These are phyloP conservation scores for Acronicta psi DNA, from an alignment of 2,888 invertebrate genomes.

Conservation along the genomic window DNA sequence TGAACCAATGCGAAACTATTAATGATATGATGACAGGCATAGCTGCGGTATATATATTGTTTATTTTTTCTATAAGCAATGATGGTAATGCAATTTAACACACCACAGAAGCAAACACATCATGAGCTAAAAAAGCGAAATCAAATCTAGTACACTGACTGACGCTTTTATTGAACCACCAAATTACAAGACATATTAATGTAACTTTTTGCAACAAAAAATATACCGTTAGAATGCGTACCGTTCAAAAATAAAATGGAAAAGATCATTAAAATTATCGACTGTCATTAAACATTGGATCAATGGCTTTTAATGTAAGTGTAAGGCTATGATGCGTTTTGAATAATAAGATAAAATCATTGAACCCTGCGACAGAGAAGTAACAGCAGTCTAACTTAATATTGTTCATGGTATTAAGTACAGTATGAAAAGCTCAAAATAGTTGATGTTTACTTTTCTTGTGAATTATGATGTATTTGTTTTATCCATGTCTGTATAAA, in stretches of 20 bases:
- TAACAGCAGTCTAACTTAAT: neutral
- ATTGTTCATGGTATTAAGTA: too few relatives aligned
- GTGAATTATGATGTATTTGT: too few relatives aligned
- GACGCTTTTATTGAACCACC: conserved; percentile 31
- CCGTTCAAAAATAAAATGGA: conserved; percentile 22
- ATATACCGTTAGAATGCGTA: conserved; percentile 32
- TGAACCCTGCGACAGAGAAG: neutral
- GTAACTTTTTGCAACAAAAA: conserved; percentile 25
- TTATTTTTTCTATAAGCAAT: conserved; percentile 12
- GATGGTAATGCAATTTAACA: conserved; percentile 26
- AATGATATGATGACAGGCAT: too few relatives aligned
- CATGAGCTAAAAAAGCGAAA: conserved; percentile 14
- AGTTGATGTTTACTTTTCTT: too few relatives aligned
- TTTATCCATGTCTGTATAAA: too few relatives aligned
- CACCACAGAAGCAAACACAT: conserved; percentile 11
- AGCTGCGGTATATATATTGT: too few relatives aligned
- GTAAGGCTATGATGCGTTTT: neutral
- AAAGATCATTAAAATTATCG: conserved; percentile 35
- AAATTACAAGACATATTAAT: conserved; percentile 26
- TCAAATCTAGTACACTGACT: conserved; percentile 31
- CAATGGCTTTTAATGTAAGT: conserved; percentile 4
- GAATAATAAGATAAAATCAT: conserved; percentile 10
- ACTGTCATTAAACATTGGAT: conserved; percentile 12
- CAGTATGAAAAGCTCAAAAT: too few relatives aligned
- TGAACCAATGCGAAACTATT: too few relatives aligned